Evolutionary conservation across 2,888 invertebrate species (phyloP).

Genomic region (Xylota segnis): DNA sequence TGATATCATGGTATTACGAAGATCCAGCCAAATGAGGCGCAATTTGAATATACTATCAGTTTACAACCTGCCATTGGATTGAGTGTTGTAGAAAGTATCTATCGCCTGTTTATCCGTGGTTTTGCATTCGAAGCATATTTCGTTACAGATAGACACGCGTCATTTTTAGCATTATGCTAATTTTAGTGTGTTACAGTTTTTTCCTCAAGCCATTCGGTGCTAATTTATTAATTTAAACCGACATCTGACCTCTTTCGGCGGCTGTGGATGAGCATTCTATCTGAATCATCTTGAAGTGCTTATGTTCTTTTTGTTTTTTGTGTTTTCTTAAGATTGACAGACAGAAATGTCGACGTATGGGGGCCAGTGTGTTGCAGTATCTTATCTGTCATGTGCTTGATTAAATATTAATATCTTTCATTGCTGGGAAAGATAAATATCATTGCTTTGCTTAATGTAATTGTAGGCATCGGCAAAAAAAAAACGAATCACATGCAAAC

Average conservation of each 20-base stretch:
- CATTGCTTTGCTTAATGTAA: conserved; percentile 14
- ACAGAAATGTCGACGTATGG: conserved; percentile 36
- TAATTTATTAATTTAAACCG: conserved; percentile 80
- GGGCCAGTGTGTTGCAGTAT: conserved; percentile 32
- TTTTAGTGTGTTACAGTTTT: conserved; percentile 70
- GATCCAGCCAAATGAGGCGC: conserved; percentile 37
- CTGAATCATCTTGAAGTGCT: conserved; percentile 67
- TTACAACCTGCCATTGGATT: conserved; percentile 58
- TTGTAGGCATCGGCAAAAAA: conserved; percentile 1
- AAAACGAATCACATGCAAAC: conserved; percentile 31
- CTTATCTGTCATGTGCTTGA: conserved; percentile 64
- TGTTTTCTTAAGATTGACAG: conserved; percentile 57
- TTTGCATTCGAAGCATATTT: conserved; percentile 23
- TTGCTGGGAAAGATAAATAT: conserved; percentile 30
- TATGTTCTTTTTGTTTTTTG: neutral
- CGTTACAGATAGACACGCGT: conserved; percentile 68
- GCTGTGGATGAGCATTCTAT: conserved; percentile 68
- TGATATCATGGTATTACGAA: conserved; percentile 65
- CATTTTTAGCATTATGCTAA: conserved; percentile 74
- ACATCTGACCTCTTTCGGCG: conserved; percentile 80
- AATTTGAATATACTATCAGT: conserved; percentile 57
- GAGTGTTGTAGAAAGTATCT: conserved; percentile 51
- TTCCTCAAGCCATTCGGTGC: conserved; percentile 64
- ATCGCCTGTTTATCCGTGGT: conserved; percentile 36
- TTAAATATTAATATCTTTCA: conserved; percentile 46